Evolutionary conservation across 2,797 vertebrate genomes (phyloP), one percentile per base, ranked within the genome.

Genomic region (Acrossocheilus wenchowensis): DNA sequence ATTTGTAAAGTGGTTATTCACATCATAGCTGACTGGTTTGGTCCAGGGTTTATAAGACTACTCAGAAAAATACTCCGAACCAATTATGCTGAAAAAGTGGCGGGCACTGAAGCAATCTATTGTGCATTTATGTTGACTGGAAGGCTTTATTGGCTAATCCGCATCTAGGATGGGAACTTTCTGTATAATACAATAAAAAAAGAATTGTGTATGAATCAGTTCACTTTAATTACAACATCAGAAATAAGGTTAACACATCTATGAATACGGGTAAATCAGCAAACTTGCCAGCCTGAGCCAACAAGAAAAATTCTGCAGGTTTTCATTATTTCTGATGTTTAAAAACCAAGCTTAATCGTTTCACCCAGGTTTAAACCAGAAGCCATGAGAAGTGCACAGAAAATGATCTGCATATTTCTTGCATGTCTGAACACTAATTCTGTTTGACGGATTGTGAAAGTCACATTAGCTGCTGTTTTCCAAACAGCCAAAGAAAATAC

Each of bases 361-460:
- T 45, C n/a, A 82, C 36, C 68, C 73, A 7, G 43, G 43, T 66
- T 64, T 85, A 68, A 77, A 81, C 43, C 57, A 17, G 68, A 75
- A 72, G 4, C 23, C 15, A 39, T 66, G 36, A 87, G 82, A 69
- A 77, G 84, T 87, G 82, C 64, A 79, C 57, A 83, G 77, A 84
- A 60, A 78, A 81, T 60, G 62, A 83, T 54, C 79, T 83, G 74
- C 78, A 82, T 12, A 83, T 72, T 41, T 83, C 77, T 73, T 6
- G 3, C 45, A 81, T 77, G 57, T 69, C 43, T 71, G 85, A 87
- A 88, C 2, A 68, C 6, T 68, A 84, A 84, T 78, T 79, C 81
- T 77, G 64, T 83, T 80, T 91, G 87, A 90, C 48, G 17, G 34
- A 91, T 89, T 80, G 89, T 71, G 79, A 83, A 73, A 78, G 87